Evolutionary conservation across 2,113 vertebrate species (phyloP), one percentile per base, ranked within the genome.

Genomic region (Ctenodactylus gundi): DNA sequence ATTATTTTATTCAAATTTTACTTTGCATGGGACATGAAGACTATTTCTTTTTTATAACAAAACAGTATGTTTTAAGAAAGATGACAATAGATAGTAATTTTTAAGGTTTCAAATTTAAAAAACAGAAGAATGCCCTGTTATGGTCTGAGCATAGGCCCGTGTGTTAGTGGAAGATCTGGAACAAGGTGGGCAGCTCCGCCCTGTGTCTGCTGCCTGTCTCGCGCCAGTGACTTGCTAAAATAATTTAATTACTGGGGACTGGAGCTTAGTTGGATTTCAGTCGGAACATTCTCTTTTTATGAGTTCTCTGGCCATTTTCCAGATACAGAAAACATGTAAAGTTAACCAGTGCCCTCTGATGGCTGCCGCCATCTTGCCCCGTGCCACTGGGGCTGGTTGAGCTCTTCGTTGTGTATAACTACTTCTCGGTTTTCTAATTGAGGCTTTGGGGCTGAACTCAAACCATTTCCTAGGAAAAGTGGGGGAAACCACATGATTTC

Each of bases 331-430:
- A 21, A 10, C 55, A 55, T n/a, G 18, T 92, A 53, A 84, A 49
- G 49, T 55, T 88, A 82, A 68, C 0, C 0, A 0, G 0, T 57
- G 73, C 82, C 34, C 77, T 49, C 60, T 49, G 25, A 34, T 84
- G 88, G 34, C 81, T 82, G 85, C 60, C 12, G 1, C 76, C 44
- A 36, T 41, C 90, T 86, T 58, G 75, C 55, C 64, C n/a, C 21
- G 27, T 7, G 0, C 67, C 18, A 60, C 94, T 34, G 18, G 73
- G 83, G 60, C 39, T 31, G n/a, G 31, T 21, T 2, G 90, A 76
- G 4, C 11, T 0, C 2, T 0, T 0, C 31, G 75, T 60, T 64
- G 3, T 0, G 0, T 70, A 78, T 90, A 70, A 85, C 55, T 10
- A 20, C 36, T 80, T 75, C 60, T 80, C 23, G 49, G 8, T 23